phyloP scores from a whole-genome alignment of 2,888 invertebrate species.

The Meiosimyza decipiens region DNA sequence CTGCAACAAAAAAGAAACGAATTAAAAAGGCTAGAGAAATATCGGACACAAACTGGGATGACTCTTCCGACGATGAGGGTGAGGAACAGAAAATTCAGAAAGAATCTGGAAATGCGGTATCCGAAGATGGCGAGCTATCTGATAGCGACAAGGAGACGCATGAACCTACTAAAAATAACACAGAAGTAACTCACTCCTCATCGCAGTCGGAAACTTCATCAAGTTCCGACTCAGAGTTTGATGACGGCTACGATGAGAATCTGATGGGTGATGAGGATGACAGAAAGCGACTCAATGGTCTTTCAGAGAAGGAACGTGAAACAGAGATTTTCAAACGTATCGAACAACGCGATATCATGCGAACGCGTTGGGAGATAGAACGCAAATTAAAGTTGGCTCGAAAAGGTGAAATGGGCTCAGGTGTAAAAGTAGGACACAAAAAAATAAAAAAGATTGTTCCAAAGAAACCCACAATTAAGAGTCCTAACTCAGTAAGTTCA shows the following conservation, averaged over 20 bases:
- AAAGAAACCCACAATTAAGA: neutral
- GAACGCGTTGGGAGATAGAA: constrained; percentile 95
- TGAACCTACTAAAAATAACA: constrained; percentile 64
- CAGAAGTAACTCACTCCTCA: constrained; percentile 43
- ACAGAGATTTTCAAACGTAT: constrained; percentile 97
- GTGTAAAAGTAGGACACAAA: constrained; percentile 66
- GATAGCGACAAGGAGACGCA: constrained; percentile 70
- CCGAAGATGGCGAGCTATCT: constrained; percentile 88
- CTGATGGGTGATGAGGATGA: constrained; percentile 98
- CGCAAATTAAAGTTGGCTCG: constrained; percentile 88
- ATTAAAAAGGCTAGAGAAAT: constrained; percentile 59
- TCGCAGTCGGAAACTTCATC: constrained; percentile 63
- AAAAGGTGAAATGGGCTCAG: constrained; percentile 75
- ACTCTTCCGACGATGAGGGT: constrained; percentile 55
- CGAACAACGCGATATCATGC: constrained; percentile 92
- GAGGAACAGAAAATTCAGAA: constrained; percentile 50
- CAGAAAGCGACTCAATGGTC: constrained; percentile 85
- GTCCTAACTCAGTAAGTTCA: neutral
- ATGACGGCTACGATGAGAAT: constrained; percentile 97
- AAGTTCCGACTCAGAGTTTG: constrained; percentile 86
- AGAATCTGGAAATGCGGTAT: constrained; percentile 57
- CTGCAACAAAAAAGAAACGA: constrained; percentile 67
- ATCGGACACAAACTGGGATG: constrained; percentile 65
- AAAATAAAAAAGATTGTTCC: constrained; percentile 66
- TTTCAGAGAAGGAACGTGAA: constrained; percentile 97